Conservation (phyloP, 2,888 invertebrate genomes). For the Tricholauxania praeusta region DNA sequence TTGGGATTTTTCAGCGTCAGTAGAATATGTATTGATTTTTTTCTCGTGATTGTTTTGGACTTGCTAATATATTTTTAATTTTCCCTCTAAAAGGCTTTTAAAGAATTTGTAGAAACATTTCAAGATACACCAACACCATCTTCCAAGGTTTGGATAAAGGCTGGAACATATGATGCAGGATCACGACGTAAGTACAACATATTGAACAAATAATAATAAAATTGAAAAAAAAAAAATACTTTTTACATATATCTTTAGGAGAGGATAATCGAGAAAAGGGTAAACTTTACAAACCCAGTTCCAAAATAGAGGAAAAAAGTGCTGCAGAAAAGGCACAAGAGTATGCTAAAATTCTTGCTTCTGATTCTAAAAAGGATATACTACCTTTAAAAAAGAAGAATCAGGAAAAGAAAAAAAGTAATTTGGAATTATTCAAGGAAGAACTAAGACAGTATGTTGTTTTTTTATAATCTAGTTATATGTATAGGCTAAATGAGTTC, state of each 20-base stretch:
- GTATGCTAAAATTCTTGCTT: constrained; percentile 74
- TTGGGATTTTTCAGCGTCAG: not conserved
- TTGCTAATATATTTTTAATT: too few relatives aligned
- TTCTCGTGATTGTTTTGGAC: not conserved
- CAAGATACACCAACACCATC: constrained; percentile 86
- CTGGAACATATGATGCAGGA: constrained; percentile 96
- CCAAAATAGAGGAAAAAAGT: constrained; percentile 76
- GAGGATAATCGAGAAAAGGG: constrained; percentile 91
- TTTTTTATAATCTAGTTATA: not conserved
- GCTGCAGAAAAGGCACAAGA: constrained; percentile 78
- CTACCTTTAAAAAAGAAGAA: constrained; percentile 77
- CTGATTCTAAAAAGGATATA: constrained; percentile 75
- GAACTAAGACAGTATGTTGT: constrained; percentile 88
- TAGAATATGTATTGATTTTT: not conserved
- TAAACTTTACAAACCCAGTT: constrained; percentile 92
- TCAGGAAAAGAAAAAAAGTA: constrained; percentile 93
- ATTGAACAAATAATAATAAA: not conserved
- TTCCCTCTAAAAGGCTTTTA: constrained; percentile 77
- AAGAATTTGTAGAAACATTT: constrained; percentile 97
- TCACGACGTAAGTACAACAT: constrained; percentile 78
- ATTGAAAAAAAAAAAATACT: not conserved
- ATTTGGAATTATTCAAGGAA: constrained; percentile 97
- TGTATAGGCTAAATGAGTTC: not conserved
- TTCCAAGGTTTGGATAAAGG: constrained; percentile 97
- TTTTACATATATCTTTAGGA: constrained; percentile 70